Evolutionary conservation across 2,888 invertebrate genomes (phyloP), one percentile per base, ranked within the genome.

Genomic region (Leptopterna dolabrata): DNA sequence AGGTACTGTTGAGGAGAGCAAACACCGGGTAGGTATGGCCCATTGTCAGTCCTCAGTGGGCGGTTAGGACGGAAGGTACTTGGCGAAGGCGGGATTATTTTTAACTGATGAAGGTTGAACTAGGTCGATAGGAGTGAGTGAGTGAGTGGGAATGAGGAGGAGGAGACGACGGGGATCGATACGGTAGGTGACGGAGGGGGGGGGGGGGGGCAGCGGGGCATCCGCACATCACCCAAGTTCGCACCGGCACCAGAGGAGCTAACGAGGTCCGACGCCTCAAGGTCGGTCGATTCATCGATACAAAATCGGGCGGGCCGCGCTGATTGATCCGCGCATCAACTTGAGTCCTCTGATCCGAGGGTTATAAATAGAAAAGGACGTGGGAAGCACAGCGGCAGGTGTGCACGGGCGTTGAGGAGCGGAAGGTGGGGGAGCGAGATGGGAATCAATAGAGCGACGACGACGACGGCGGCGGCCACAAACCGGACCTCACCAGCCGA

Each of bases 11-110:
- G n/a, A n/a, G n/a, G n/a, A 7, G 7, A 36, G 36, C 36, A 36
- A 36, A 55, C 55, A n/a, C n/a, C n/a, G 55, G 16, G 55, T 55
- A 55, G n/a, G 55, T 19, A 55, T 7, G 36, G 36, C 2, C 36
- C 4, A 36, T 4, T 36, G 7, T 36, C 36, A 36, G 36, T 7
- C 36, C 7, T 36, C 36, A 36, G 36, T 36, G 36, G 36, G 7
- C 2, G 36, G 36, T 36, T 36, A 7, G 7, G 36, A 36, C n/a
- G n/a, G 29, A 29, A 71, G n/a, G 71, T 30, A 27, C 71, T 29
- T 71, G 3, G 27, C 27, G 45, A 7, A 45, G 78, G 78, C 14
- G 45, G 78, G 45, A 78, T 78, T 78, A 78, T 78, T 78, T 78
- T 78, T 78, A 78, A 78, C 36, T 41, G 36, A 43, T 43, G 27